Evolutionary conservation across 2,797 vertebrate species (phyloP).

Genomic region (Sarcoramphus papa): DNA sequence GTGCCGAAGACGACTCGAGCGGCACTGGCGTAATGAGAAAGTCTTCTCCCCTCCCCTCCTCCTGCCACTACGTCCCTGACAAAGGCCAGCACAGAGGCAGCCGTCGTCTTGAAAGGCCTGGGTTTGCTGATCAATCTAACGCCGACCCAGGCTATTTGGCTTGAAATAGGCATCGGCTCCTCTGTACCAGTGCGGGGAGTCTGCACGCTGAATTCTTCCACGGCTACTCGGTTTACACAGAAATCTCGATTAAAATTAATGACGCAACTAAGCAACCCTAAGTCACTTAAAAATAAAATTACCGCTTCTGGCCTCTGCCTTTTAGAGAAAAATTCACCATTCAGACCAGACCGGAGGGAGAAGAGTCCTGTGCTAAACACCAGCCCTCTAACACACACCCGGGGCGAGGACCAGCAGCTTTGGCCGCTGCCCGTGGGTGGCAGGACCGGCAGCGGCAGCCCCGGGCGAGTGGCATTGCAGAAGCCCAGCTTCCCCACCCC

Average conservation of each 20-base stretch:
- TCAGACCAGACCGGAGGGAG: not conserved
- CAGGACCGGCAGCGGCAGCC: not conserved
- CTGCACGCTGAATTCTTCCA: not conserved
- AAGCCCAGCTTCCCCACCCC: not conserved
- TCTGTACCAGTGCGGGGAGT: not conserved
- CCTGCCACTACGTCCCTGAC: not conserved
- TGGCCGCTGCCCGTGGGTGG: fast-evolving
- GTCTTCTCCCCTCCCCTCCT: not conserved
- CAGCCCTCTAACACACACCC: not conserved
- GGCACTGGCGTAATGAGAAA: not conserved
- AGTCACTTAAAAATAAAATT: not conserved
- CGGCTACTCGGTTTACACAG: not conserved
- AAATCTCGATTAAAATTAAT: not conserved
- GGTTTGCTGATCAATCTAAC: not conserved
- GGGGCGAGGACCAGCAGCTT: not conserved
- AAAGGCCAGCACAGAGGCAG: not conserved
- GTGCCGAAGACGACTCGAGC: not conserved
- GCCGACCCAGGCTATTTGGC: not conserved
- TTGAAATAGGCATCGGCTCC: not conserved
- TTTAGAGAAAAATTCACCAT: not conserved
- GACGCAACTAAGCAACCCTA: not conserved
- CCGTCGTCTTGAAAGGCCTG: not conserved
- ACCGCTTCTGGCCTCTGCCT: fast-evolving
- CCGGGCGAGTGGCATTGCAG: fast-evolving
- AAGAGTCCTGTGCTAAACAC: not conserved